These are phyloP conservation scores for Florisuga fusca DNA, from an alignment of 2,797 vertebrate species.

Conservation along the genomic window DNA sequence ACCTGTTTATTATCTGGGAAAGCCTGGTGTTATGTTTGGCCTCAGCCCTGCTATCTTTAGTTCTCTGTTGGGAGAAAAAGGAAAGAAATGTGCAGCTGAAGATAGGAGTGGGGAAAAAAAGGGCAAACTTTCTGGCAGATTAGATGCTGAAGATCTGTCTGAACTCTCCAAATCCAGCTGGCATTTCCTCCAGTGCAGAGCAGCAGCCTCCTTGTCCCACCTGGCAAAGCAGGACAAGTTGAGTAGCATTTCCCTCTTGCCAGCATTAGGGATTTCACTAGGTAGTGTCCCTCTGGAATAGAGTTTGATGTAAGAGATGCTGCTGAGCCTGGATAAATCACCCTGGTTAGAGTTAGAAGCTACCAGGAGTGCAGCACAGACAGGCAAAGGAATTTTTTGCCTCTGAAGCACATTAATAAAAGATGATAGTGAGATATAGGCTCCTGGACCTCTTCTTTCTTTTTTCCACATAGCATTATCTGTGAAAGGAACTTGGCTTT, in stretches of 20 bases:
- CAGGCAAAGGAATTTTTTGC: neutral
- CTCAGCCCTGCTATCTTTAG: neutral
- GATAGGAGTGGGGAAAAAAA: neutral
- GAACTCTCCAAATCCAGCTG: neutral
- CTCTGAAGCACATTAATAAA: neutral
- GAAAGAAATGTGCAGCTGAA: neutral
- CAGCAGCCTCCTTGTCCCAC: neutral
- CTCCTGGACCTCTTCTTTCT: neutral
- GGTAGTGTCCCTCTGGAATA: neutral
- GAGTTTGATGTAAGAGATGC: neutral
- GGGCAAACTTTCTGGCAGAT: neutral
- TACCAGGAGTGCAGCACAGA: neutral
- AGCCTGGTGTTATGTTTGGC: neutral
- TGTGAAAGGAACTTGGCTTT: neutral
- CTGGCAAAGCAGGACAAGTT: neutral
- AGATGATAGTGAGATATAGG: neutral
- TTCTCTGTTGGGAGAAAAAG: neutral
- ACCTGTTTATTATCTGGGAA: neutral
- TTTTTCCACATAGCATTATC: rapidly evolving
- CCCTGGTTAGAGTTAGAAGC: neutral
- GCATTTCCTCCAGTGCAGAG: neutral
- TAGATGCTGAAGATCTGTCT: neutral
- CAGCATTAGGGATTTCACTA: neutral
- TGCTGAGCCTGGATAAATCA: neutral
- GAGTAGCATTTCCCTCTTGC: neutral